Base-by-base conservation (phyloP, 2,888 invertebrate genomes). In the Scaptomyza caliginosa region DNA sequence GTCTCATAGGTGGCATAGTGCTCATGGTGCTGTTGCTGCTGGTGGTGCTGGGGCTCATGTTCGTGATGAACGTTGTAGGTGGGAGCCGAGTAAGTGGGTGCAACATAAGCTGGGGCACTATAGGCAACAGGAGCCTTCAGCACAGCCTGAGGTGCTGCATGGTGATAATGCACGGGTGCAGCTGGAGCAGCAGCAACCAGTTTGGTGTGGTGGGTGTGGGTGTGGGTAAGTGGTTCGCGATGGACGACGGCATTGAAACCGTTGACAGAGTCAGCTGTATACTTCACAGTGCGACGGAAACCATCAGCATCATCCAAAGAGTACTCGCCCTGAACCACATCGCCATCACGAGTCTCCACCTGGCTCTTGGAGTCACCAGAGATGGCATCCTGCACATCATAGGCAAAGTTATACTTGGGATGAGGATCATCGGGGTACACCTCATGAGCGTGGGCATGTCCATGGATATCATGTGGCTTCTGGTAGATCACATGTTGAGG, bases 361-460 rank as follows among this genome's bases (percentile, higher is more conserved):
- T 91, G 91, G 65, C 88, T 90, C 78, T 91, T 91, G 23, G 90
- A 89, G 54, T 91, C 91, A 2, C 91, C 91, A 3, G 91, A 90
- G 2, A 90, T 52, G 8, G 79, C 59, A 67, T 91, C 91, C 68
- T 91, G 86, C 4, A 91, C 89, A 64, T 91, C 90, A 51, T 91
- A 91, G 50, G 89, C 89, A 58, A 90, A 91, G 65, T 88, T 90
- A 71, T 89, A 89, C 59, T 89, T 88, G 60, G 90, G 89, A 78
- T 89, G 89, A 17, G 89, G 82, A 64, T 89, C 90, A 66, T 88
- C 74, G 30, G 89, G 86, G 49, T 90, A 90, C 17, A 83, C 50
- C 60, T 89, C 87, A 21, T 87, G 88, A 23, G 65, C 65, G 3
- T 68, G 65, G 5, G 63, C 58, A 7, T 88, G 85, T 3, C 69